Percentiles rank a stretch among this genome's conserved stretches.
These are phyloP conservation scores for Arvicanthis niloticus DNA, from an alignment of 2,113 vertebrate genomes.

Conservation along the genomic window DNA sequence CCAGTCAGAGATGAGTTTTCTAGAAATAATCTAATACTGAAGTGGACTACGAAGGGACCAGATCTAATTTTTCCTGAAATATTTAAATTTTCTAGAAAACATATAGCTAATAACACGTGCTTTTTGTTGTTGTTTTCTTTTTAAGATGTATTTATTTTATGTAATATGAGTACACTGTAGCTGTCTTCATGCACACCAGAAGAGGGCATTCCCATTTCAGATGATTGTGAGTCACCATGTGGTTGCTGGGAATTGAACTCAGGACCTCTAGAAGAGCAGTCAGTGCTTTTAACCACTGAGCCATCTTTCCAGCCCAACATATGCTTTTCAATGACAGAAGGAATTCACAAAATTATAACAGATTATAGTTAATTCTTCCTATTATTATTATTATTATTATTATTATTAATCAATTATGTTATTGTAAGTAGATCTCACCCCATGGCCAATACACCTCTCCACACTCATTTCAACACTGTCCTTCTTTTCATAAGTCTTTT, in stretches of 20 bases:
- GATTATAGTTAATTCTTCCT: neutral
- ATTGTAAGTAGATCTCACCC: neutral
- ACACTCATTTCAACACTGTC: neutral
- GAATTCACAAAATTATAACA: neutral
- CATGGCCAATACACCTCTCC: neutral
- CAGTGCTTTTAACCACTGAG: too few species aligned
- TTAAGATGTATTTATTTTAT: too few species aligned
- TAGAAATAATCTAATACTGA: conserved; percentile 22
- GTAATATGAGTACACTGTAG: too few species aligned
- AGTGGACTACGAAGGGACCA: neutral
- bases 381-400: neutral
- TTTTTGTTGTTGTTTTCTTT: too few species aligned
- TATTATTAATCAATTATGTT: neutral
- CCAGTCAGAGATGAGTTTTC: neutral
- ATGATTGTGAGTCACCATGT: too few species aligned
- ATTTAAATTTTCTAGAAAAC: conserved; percentile 43
- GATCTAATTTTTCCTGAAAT: neutral
- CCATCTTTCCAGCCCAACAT: neutral
- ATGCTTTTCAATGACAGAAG: neutral
- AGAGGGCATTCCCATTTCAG: too few species aligned
- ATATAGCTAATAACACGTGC: neutral
- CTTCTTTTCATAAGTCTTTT: too few species aligned
- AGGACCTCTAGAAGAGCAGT: too few species aligned
- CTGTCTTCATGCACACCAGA: too few species aligned
- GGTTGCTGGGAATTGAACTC: too few species aligned